These are phyloP conservation scores for Brachirus orientalis DNA, from an alignment of 2,113 vertebrate species.

Conservation along the genomic window DNA sequence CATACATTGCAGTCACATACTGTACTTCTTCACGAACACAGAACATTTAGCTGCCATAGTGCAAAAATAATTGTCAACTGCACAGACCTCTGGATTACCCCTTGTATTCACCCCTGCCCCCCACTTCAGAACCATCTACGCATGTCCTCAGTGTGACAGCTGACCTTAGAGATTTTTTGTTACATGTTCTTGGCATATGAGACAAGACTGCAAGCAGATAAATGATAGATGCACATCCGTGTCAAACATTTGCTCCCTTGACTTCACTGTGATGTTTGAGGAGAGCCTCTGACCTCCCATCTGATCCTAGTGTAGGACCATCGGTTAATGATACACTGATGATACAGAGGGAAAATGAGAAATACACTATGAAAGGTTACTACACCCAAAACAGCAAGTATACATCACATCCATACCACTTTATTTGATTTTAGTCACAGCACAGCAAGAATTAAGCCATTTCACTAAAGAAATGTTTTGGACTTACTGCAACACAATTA, in stretches of 20 bases:
- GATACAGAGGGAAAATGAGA: no score
- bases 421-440: neutral
- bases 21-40: slow-evolving; percentile 12
- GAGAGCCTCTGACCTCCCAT: slow-evolving; percentile 1
- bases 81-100: no score
- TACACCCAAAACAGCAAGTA: neutral
- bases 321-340: slow-evolving; percentile 1
- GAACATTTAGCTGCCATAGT: neutral
- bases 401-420: no score
- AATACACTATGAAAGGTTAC: no score
- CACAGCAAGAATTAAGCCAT: neutral
- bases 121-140: slow-evolving; percentile 13
- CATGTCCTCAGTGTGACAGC: slow-evolving; percentile 31
- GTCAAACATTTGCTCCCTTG: slow-evolving; percentile 56
- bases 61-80: no score
- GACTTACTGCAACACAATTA: no score
- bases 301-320: slow-evolving; percentile 12
- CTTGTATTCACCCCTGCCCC: no score
- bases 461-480: neutral
- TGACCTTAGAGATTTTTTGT: slow-evolving; percentile 57
- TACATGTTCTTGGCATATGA: slow-evolving; percentile 54
- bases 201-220: slow-evolving; percentile 43
- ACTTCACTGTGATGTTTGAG: slow-evolving; percentile 24
- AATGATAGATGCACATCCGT: slow-evolving; percentile 63
- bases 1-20: slow-evolving; percentile 7